Evolutionary conservation across 2,113 vertebrate species (phyloP), one percentile per base, ranked within the genome.

Genomic region (Herpailurus yagouaroundi): DNA sequence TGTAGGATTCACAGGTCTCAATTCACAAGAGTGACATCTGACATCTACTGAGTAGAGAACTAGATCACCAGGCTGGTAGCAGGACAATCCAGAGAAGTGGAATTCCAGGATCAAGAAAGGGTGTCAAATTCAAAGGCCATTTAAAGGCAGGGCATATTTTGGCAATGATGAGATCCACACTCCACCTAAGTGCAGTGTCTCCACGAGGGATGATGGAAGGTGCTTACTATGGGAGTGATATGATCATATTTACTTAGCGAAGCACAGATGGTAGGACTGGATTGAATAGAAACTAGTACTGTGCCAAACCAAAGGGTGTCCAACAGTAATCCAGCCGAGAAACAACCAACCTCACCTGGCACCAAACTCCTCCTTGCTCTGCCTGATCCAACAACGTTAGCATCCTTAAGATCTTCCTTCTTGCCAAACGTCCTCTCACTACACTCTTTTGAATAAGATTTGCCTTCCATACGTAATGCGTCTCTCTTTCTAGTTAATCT

Each of bases 141-240:
- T 55, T 48, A 41, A 64, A 77, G 12, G 12, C 1, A 48, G 50
- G 57, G 13, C 5, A 45, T 12, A 12, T 76, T 92, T 68, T 36
- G 33, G n/a, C 19, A 2, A 33, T 57, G 19, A 29, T 71, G 52
- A 80, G 36, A 80, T 60, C 31, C 36, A 52, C 33, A 48, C 0
- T 5, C 7, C 73, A 21, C 6, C 4, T 76, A 57, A 89, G 18
- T 66, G 2, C n/a, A 63, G 0, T 33, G 1, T 74, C 45, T 68
- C 50, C 12, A 3, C 2, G 0, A 4, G 27, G 1, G 9, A 10
- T 73, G 4, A 1, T 10, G 12, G 4, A 85, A 89, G 14, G 6
- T 4, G 19, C 71, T 89, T n/a, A 36, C 10, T 27, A 18, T 15
- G 5, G 12, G 5, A 81, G 3, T 57, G 9, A 16, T 9, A 55